Evolutionary conservation across 2,113 vertebrate genomes (phyloP).

Genomic region (Caracal caracal): DNA sequence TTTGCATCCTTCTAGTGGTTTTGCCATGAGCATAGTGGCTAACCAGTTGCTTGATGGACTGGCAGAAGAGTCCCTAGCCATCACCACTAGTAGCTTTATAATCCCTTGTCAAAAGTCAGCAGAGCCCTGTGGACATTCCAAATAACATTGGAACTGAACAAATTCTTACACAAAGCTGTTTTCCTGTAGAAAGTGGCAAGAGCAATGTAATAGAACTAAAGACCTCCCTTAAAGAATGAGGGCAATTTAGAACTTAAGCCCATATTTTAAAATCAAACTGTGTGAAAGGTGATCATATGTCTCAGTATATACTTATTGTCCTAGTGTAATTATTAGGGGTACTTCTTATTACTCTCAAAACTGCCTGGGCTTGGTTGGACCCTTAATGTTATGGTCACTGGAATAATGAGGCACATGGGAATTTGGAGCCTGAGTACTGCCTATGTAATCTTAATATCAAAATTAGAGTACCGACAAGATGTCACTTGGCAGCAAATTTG

Average conservation of each 20-base stretch:
- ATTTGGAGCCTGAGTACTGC: not conserved
- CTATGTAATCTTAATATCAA: not conserved
- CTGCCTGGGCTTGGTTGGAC: not conserved
- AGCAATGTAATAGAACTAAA: not conserved
- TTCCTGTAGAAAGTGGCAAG: not conserved
- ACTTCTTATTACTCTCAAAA: not conserved
- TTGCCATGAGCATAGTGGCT: not conserved
- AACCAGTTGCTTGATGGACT: conserved; percentile 8
- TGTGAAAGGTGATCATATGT: not conserved
- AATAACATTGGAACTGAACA: not conserved
- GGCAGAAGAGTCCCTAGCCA: not conserved
- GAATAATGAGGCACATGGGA: not conserved
- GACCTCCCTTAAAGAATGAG: not conserved
- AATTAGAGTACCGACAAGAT: not conserved
- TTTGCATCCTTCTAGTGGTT: not conserved
- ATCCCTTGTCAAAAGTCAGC: conserved; percentile 8
- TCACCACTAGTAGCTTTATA: not conserved
- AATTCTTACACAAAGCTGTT: not conserved
- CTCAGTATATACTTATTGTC: not conserved
- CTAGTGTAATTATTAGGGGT: not conserved
- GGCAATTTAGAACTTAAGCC: not conserved
- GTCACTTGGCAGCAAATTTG: not conserved
- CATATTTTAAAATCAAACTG: not conserved
- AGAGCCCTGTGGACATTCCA: not conserved
- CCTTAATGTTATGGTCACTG: not conserved